These are phyloP conservation scores for Gastracanthus pulcherrimus DNA, from an alignment of 2,888 invertebrate genomes.

Conservation along the genomic window DNA sequence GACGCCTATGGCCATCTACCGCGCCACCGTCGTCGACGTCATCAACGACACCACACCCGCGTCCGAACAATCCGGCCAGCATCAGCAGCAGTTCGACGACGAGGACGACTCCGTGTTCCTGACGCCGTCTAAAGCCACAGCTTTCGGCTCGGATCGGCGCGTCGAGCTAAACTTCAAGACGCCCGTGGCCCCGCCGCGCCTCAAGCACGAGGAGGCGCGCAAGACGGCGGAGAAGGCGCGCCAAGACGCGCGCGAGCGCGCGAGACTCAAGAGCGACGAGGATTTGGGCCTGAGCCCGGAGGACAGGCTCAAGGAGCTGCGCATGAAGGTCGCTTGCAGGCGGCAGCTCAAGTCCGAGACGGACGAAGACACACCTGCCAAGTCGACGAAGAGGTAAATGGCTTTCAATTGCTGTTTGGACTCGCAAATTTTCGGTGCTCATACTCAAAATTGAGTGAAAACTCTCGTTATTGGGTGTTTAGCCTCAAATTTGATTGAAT, in stretches of 20 bases:
- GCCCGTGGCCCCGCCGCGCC: constrained; percentile 79
- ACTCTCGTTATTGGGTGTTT: too few relatives aligned
- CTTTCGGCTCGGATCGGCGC: not conserved
- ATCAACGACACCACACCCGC: too few relatives aligned
- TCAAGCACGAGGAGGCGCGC: constrained; percentile 77
- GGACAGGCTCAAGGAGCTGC: constrained; percentile 81
- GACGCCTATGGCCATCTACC: constrained; percentile 12
- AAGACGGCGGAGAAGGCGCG: constrained; percentile 81
- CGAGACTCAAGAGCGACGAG: constrained; percentile 85
- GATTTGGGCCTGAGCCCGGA: constrained; percentile 86
- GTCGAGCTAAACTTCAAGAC: constrained; percentile 75
- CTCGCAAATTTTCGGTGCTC: too few relatives aligned
- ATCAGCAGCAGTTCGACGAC: not conserved
- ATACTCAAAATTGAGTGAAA: too few relatives aligned
- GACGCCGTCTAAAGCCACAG: not conserved
- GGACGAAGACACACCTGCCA: constrained; percentile 61
- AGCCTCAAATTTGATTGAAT: too few relatives aligned
- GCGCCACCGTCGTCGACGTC: not conserved
- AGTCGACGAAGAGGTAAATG: constrained; percentile 61
- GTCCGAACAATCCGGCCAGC: not conserved
- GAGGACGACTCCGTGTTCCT: not conserved
- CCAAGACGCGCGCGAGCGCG: constrained; percentile 82
- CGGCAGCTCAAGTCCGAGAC: constrained; percentile 69
- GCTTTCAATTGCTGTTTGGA: too few relatives aligned
- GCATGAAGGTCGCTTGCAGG: constrained; percentile 76